Evolutionary conservation across 2,888 invertebrate genomes (phyloP).

Genomic region (Drosophila setosimentum): DNA sequence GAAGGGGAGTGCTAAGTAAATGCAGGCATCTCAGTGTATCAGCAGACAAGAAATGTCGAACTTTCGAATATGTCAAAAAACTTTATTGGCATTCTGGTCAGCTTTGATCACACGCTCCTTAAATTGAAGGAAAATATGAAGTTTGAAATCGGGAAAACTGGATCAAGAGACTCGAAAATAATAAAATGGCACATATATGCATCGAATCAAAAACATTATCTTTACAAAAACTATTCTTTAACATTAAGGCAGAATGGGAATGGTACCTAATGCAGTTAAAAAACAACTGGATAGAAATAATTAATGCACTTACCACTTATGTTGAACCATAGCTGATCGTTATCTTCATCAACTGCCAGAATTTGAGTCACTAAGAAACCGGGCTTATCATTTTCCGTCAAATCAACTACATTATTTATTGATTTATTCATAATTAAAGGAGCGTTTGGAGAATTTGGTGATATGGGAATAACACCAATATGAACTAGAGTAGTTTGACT

Average conservation of each 20-base stretch:
- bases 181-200: not conserved
- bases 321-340: conserved; percentile 95
- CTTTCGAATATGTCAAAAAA: not conserved
- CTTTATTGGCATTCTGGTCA: not conserved
- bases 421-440: conserved; percentile 88
- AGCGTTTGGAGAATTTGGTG: conserved; percentile 87
- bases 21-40: no score
- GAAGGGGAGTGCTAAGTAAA: no score
- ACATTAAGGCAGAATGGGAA: not conserved
- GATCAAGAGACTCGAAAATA: not conserved
- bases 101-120: not conserved
- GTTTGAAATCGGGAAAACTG: not conserved
- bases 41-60: not conserved
- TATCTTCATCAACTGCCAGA: conserved; percentile 94
- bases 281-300: not conserved
- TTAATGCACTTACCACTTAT: conserved; percentile 90
- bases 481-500: conserved; percentile 91
- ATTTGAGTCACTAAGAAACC: conserved; percentile 94
- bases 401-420: conserved; percentile 89
- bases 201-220: not conserved
- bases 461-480: conserved; percentile 88
- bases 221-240: not conserved
- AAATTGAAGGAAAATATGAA: not conserved
- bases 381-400: conserved; percentile 94
- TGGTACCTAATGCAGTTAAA: not conserved